Evolutionary conservation across 2,113 vertebrate genomes (phyloP).

Genomic region (Puffinus mauretanicus): DNA sequence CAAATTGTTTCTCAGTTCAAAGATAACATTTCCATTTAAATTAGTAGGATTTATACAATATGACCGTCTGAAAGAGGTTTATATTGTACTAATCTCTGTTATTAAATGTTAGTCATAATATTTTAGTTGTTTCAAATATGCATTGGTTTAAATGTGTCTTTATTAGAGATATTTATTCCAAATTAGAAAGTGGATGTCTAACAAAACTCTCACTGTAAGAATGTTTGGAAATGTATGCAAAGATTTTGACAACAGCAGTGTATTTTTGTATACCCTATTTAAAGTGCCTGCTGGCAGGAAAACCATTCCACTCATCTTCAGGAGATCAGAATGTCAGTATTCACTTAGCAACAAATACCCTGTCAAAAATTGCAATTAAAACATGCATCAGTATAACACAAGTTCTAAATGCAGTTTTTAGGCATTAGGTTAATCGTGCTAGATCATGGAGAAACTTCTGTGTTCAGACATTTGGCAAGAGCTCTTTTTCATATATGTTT

Average conservation of each 20-base stretch:
- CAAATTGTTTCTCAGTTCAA: background rate
- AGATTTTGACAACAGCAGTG: background rate
- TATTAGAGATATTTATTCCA: slow-evolving; percentile 10
- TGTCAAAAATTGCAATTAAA: background rate
- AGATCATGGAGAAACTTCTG: background rate
- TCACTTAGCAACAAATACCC: background rate
- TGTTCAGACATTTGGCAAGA: background rate
- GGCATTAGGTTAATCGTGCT: background rate
- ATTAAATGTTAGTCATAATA: slow-evolving; percentile 30
- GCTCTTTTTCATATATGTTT: background rate
- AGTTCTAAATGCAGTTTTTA: background rate
- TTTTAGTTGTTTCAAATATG: slow-evolving; percentile 1
- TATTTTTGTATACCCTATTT: background rate
- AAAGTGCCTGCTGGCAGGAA: slow-evolving; percentile 29
- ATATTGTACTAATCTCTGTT: slow-evolving; percentile 19
- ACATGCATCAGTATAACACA: background rate
- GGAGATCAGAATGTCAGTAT: background rate
- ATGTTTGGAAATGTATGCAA: slow-evolving; percentile 18
- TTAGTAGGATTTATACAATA: background rate
- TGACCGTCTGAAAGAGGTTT: slow-evolving; percentile 5
- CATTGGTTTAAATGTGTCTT: background rate
- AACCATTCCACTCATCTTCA: background rate
- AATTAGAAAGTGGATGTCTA: background rate
- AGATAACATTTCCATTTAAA: slow-evolving; percentile 13
- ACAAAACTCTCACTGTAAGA: background rate